phyloP scores from a whole-genome alignment of 2,113 vertebrate species.

The Corythaeola cristata region DNA sequence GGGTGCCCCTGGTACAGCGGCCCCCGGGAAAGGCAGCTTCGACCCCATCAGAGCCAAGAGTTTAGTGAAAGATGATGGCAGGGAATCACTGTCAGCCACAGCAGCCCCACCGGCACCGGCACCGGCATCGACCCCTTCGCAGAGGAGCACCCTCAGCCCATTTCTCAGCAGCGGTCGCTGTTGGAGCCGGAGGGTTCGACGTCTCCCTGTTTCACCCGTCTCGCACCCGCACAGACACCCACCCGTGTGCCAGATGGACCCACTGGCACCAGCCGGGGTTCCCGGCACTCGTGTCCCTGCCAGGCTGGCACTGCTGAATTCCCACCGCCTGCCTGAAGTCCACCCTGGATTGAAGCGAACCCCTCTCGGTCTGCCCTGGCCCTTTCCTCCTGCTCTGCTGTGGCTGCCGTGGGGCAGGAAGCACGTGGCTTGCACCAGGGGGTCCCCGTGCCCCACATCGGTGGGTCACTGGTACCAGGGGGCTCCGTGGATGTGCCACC shows the following conservation, averaged over 20 bases:
- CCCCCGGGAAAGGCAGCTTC: rapidly evolving
- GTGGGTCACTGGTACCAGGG: background rate
- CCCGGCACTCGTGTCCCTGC: rapidly evolving
- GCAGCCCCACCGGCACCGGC: background rate
- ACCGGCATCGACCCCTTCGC: rapidly evolving
- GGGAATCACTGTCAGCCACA: background rate
- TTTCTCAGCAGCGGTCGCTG: background rate
- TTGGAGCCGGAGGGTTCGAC: background rate
- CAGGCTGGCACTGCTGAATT: background rate
- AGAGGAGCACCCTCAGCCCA: background rate
- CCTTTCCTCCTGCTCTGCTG: background rate
- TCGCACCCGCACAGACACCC: background rate
- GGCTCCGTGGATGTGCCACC: background rate
- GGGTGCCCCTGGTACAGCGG: background rate
- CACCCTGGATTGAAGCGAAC: background rate
- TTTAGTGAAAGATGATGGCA: rapidly evolving
- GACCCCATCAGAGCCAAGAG: rapidly evolving
- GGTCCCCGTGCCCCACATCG: background rate
- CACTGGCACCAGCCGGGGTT: background rate
- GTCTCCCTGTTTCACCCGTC: background rate
- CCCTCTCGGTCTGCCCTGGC: background rate
- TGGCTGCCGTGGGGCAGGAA: background rate
- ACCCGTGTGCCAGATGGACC: rapidly evolving
- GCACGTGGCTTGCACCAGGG: rapidly evolving
- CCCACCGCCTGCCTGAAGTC: rapidly evolving